phyloP scores from a whole-genome alignment of 1,140 invertebrate genomes.

The Drosophila ironensis region DNA sequence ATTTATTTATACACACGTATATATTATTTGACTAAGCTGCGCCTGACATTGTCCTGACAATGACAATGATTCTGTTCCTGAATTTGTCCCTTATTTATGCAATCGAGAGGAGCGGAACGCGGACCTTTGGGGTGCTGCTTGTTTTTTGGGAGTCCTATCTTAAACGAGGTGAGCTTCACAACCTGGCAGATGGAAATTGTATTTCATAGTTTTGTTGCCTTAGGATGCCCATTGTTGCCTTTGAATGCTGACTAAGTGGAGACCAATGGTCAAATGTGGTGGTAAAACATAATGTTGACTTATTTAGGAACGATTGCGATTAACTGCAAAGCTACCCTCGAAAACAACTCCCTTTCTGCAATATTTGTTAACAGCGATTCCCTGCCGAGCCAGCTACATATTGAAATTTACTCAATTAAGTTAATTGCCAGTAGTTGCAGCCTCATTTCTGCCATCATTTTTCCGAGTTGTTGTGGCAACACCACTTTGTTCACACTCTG shows the following conservation, averaged over 20 bases:
- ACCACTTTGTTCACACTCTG: constrained; percentile 53
- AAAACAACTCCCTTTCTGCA: constrained; percentile 4
- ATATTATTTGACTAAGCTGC: constrained; percentile 72
- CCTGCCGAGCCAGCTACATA: constrained; percentile 54
- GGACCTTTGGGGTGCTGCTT: constrained; percentile 14
- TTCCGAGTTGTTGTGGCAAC: constrained; percentile 53
- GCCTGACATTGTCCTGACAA: constrained; percentile 64
- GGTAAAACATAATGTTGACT: no score
- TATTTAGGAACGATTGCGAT: neutral
- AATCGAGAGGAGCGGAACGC: constrained; percentile 10
- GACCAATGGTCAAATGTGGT: no score
- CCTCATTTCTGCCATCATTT: constrained; percentile 9
- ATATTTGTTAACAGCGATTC: constrained; percentile 20
- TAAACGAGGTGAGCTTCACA: constrained; percentile 16
- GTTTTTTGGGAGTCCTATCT: neutral
- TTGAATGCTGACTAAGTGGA: no score
- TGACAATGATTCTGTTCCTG: constrained; percentile 19
- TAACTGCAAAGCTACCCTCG: neutral
- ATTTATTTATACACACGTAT: constrained; percentile 21
- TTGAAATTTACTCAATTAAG: constrained; percentile 65
- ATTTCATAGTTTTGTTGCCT: no score
- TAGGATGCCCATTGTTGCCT: no score
- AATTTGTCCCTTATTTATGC: constrained; percentile 41
- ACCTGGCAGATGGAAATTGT: no score
- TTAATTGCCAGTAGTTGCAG: constrained; percentile 68